These are phyloP conservation scores for Pseudomyrmex flavicornis DNA, from an alignment of 1,140 invertebrate species.

Conservation along the genomic window DNA sequence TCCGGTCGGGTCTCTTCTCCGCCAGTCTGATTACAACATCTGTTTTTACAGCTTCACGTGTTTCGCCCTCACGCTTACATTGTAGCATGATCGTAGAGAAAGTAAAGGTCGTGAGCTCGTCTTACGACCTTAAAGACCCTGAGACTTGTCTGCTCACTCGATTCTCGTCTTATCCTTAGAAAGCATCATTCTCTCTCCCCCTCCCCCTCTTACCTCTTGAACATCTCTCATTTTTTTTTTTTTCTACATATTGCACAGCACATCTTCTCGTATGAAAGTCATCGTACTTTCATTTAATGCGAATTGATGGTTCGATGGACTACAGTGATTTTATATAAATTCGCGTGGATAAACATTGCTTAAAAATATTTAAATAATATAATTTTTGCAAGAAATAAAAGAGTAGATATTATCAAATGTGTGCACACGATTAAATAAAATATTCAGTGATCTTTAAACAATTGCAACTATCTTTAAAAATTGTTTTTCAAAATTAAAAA, in stretches of 20 bases:
- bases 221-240: conserved; percentile 15
- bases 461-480: not conserved
- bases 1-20: conserved; percentile 41
- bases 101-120: conserved; percentile 77
- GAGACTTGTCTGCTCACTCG: conserved; percentile 59
- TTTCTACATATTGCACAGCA: conserved; percentile 21
- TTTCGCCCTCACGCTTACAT: conserved; percentile 32
- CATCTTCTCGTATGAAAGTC: conserved; percentile 33
- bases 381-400: not conserved
- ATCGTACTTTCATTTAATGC: conserved; percentile 63
- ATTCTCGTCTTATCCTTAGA: conserved; percentile 75
- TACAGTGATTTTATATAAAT: not conserved
- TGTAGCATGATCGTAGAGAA: conserved; percentile 66
- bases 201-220: not conserved
- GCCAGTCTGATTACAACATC: not conserved
- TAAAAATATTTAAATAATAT: conserved; percentile 27
- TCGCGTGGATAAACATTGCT: not conserved
- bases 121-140: conserved; percentile 73
- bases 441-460: not conserved
- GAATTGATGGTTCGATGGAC: conserved; percentile 55
- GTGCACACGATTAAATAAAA: not conserved
- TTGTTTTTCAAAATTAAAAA: not conserved
- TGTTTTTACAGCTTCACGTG: conserved; percentile 5
- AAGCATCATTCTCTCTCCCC: conserved; percentile 67
- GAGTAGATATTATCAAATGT: not conserved